These are phyloP conservation scores for Siderastrea radians DNA, from an alignment of 92 coral and sea anemone species.

Conservation along the genomic window DNA sequence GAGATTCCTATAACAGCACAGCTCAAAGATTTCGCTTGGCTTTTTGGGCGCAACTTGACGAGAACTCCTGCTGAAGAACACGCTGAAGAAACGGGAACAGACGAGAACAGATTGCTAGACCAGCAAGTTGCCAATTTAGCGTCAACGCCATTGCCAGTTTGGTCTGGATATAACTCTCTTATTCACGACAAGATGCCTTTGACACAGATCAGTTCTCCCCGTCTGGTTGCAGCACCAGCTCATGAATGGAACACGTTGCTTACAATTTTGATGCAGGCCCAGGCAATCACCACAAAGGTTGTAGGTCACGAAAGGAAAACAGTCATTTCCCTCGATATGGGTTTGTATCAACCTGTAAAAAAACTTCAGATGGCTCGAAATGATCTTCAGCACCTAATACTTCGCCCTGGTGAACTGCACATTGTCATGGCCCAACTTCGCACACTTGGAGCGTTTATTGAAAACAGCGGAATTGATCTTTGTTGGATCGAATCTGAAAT, in stretches of 20 bases:
- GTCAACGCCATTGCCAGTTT: constrained; percentile 25
- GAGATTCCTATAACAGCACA: constrained; percentile 9
- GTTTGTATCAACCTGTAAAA: constrained; percentile 63
- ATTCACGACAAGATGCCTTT: neutral
- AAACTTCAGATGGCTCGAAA: constrained; percentile 55
- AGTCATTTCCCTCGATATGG: constrained; percentile 55
- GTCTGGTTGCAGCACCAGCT: constrained; percentile 51
- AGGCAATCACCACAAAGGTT: constrained; percentile 42
- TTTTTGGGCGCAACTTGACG: constrained; percentile 35
- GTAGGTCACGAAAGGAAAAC: constrained; percentile 70
- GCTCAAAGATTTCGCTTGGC: constrained; percentile 49
- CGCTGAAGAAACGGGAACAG: neutral
- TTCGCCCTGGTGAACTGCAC: constrained; percentile 72
- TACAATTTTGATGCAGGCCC: constrained; percentile 25
- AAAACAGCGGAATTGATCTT: constrained; percentile 69
- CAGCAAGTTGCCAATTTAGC: neutral
- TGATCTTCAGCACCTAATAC: constrained; percentile 37
- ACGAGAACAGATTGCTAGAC: neutral
- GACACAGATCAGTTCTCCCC: constrained; percentile 33
- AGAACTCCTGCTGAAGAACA: constrained; percentile 21
- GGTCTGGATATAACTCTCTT: constrained; percentile 38
- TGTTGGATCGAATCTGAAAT: too few relatives aligned
- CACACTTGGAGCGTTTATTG: constrained; percentile 53
- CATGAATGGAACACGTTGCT: constrained; percentile 57
- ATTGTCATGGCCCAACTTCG: constrained; percentile 70